A percentile compares a stretch with the other conserved stretches of the same genome.
Evolutionary conservation across 2,888 invertebrate genomes (phyloP).

Genomic region (Artemia sinica): DNA sequence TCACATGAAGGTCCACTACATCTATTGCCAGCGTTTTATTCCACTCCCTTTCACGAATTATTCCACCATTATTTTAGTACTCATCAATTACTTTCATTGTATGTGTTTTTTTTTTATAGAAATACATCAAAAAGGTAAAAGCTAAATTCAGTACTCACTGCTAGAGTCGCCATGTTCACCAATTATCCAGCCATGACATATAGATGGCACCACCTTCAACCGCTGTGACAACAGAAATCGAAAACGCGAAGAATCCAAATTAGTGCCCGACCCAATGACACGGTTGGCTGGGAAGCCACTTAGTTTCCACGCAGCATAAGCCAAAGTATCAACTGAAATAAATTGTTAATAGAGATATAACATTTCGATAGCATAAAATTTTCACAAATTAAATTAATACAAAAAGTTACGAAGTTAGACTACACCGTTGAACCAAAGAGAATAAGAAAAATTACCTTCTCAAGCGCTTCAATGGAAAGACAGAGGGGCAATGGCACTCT

Average conservation of each 20-base stretch:
- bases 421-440: not conserved
- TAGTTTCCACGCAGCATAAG: conserved; percentile 36
- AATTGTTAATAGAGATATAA: not conserved
- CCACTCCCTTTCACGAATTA: no score
- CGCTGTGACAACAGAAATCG: conserved; percentile 33
- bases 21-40: no score
- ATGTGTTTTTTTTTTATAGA: no score
- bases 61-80: no score
- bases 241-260: conserved; percentile 35
- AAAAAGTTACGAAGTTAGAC: conserved; percentile 4
- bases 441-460: not conserved
- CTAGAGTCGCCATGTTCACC: conserved; percentile 36
- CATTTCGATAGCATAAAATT: not conserved
- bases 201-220: conserved; percentile 32
- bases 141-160: conserved; percentile 27
- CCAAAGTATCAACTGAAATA: conserved; percentile 33
- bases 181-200: conserved; percentile 35
- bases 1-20: no score
- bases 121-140: no score
- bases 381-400: no score
- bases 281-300: conserved; percentile 34
- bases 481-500: no score
- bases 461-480: not conserved
- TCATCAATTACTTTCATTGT: no score
- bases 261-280: conserved; percentile 36